Evolutionary conservation across 2,797 vertebrate species (phyloP).

Genomic region (Novumbra hubbsi): DNA sequence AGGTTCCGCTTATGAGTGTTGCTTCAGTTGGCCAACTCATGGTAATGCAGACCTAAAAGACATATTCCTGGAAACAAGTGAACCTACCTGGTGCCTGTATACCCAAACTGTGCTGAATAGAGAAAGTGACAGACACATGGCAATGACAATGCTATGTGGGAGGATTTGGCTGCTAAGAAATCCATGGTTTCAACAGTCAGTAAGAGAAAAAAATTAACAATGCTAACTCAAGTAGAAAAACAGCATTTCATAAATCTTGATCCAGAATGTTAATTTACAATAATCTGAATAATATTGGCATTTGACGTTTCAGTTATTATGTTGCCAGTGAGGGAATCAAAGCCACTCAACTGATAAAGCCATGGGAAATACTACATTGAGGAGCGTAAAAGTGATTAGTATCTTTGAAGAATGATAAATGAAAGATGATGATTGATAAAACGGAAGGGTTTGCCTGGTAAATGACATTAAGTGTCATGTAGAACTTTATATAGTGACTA

Average conservation of each 20-base stretch:
- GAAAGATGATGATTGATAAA: slow-evolving; percentile 32
- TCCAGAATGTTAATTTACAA: background rate
- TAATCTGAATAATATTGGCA: background rate
- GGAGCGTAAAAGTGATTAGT: slow-evolving; percentile 25
- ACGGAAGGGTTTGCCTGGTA: slow-evolving; percentile 37
- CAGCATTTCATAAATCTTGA: background rate
- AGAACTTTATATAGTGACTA: slow-evolving; percentile 50
- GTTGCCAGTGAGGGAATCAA: background rate
- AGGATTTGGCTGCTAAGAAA: background rate
- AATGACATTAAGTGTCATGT: slow-evolving; percentile 44
- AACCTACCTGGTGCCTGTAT: no score
- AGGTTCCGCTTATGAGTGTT: background rate
- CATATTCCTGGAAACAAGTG: no score
- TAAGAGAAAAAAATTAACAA: background rate
- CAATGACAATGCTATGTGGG: background rate
- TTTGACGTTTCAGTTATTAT: background rate
- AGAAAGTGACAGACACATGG: no score
- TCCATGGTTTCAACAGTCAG: background rate
- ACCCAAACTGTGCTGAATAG: no score
- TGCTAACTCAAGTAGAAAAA: background rate
- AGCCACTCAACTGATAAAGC: background rate
- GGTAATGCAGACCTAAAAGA: no score
- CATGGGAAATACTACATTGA: slow-evolving; percentile 10
- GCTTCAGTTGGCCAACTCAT: no score
- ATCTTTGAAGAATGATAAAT: slow-evolving; percentile 37